Base-by-base conservation (phyloP, 1,140 invertebrate genomes). In the Aporrectodea caliginosa region DNA sequence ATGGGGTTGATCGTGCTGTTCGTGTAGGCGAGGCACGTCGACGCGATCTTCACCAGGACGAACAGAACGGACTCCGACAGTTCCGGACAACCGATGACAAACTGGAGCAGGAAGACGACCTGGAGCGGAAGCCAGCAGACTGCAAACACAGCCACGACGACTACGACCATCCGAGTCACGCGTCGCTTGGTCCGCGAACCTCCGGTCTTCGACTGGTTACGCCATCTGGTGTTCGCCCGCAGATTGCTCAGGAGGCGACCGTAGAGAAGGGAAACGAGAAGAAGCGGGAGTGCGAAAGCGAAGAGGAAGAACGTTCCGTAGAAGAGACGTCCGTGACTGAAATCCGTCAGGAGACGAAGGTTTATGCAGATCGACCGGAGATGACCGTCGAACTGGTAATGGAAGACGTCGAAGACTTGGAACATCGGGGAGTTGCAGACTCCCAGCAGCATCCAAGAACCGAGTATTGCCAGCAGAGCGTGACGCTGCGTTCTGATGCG, bases 101-200 rank as follows among this genome's bases (percentile, higher is more conserved):
- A n/a, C n/a, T n/a, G n/a, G 69, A 87, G 73, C 74, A 89, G 85
- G 77, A 90, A 87, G 85, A 91, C 86, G 14, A 91, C 85, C 90
- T 97, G 96, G 84, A 98, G 94, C 1, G 96, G 96, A 83, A 93
- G 92, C 96, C 96, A 98, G 89, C 96, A 98, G 35, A 96, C 90
- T 14, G 95, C 96, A 87, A 98, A 98, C 43, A 96, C 95, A 31
- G 95, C 92, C 0, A 98, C 95, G 22, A 98, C 95, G 31, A 96
- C 93, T 35, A 97, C 91, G 6, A 98, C 95, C 92, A 98, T 94
- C 80, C 94, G 90, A 0, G 96, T 98, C 0, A 97, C 96, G 16
- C 79, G 58, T 87, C 93, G 93, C 88, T 96, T 95, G 34, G 94
- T 94, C 82, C 94, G 91, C 71, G 94, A 89, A 75, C 91, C 92